A percentile compares a stretch with the other conserved stretches of the same genome.
Conservation (phyloP, 1,140 invertebrate genomes). For the Drosophila ambigua region DNA sequence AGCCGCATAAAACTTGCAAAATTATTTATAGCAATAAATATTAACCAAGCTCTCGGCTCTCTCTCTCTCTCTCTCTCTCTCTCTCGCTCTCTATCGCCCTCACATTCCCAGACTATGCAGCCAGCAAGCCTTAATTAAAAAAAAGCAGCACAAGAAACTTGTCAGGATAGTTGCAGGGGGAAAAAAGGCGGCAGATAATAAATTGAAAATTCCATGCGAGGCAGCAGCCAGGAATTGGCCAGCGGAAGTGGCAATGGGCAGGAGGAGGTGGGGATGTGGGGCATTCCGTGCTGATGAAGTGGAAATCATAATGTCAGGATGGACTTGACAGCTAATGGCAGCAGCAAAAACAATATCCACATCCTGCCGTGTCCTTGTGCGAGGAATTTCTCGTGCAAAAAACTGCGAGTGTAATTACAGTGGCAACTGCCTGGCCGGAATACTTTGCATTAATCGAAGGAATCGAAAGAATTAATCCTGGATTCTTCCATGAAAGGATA, state of each 20-base stretch:
- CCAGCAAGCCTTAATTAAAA: conserved; percentile 52
- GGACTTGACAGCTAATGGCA: conserved; percentile 19
- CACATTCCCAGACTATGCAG: background rate
- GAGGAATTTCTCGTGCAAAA: conserved; percentile 2
- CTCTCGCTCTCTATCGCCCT: background rate
- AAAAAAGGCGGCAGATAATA: conserved; percentile 30
- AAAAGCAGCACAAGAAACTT: conserved; percentile 10
- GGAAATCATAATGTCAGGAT: conserved; percentile 49
- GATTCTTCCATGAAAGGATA: no score
- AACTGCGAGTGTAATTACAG: conserved; percentile 7
- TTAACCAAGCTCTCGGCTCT: conserved; percentile 32
- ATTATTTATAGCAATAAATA: conserved; percentile 77
- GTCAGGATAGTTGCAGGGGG: conserved; percentile 1
- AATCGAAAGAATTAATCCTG: no score
- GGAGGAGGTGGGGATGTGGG: no score
- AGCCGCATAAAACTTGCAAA: conserved; percentile 53
- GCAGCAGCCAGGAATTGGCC: conserved; percentile 11
- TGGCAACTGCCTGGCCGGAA: background rate
- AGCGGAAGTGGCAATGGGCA: no score
- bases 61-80: no score
- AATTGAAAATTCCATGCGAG: conserved; percentile 57
- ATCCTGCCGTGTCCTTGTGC: conserved; percentile 19
- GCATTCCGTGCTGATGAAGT: conserved; percentile 28
- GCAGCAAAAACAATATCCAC: conserved; percentile 21
- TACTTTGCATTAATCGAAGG: no score